Conservation (phyloP, 2,797 vertebrate genomes). For the Acipenser ruthenus region DNA sequence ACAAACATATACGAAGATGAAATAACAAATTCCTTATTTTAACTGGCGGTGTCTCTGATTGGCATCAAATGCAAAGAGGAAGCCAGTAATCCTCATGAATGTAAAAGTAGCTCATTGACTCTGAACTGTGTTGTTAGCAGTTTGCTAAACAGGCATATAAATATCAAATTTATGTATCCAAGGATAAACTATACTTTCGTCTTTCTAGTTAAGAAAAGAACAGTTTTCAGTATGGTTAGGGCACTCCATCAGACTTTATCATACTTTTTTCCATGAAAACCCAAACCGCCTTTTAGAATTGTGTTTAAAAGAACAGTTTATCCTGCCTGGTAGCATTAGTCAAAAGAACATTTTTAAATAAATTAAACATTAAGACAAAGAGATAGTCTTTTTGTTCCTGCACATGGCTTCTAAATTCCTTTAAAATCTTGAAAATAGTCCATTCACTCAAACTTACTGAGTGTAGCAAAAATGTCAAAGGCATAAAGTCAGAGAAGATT, state of each 20-base stretch:
- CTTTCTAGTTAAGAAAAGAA: slow-evolving; percentile 49
- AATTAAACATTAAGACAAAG: slow-evolving; percentile 97
- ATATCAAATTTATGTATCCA: slow-evolving; percentile 56
- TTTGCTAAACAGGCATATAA: slow-evolving; percentile 63
- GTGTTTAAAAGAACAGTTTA: slow-evolving; percentile 62
- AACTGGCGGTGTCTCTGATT: slow-evolving; percentile 50
- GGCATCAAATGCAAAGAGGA: slow-evolving; percentile 73
- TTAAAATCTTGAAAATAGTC: slow-evolving; percentile 99
- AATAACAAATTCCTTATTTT: slow-evolving; percentile 29
- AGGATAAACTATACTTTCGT: slow-evolving; percentile 45
- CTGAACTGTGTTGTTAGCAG: slow-evolving; percentile 64
- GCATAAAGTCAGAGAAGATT: slow-evolving; percentile 99
- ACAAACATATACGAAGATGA: slow-evolving; percentile 25
- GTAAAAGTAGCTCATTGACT: slow-evolving; percentile 74
- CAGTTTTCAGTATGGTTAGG: slow-evolving; percentile 1
- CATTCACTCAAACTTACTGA: slow-evolving; percentile 99
- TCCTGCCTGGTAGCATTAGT: slow-evolving; percentile 64
- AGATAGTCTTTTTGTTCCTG: slow-evolving; percentile 76
- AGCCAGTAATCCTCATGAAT: slow-evolving; percentile 71
- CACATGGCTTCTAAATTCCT: slow-evolving; percentile 85
- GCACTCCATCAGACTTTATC: slow-evolving; percentile 51
- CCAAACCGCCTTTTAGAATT: slow-evolving; percentile 62
- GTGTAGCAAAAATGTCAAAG: slow-evolving; percentile 99
- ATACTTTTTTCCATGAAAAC: slow-evolving; percentile 60
- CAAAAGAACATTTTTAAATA: slow-evolving; percentile 66